Evolutionary conservation across 1,140 invertebrate genomes (phyloP).

Genomic region (Pogonognathellus flavescens): DNA sequence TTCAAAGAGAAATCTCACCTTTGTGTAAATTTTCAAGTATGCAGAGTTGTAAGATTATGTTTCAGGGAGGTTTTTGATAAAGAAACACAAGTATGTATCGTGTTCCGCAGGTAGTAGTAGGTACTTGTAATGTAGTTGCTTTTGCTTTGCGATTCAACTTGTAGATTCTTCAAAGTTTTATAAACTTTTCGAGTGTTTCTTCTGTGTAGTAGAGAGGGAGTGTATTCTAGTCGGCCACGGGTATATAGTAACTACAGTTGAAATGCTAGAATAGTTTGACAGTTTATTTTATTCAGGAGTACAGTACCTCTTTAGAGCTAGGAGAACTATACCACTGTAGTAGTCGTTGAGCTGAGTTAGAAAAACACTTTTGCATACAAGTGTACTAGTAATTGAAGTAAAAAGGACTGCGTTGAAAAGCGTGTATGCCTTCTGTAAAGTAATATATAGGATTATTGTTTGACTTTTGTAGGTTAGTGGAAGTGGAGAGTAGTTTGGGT

Average conservation of each 20-base stretch:
- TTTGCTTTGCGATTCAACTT: conserved; percentile 3
- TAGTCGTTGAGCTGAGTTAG: neutral
- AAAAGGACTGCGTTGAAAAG: neutral
- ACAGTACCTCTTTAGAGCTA: no score
- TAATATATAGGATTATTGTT: neutral
- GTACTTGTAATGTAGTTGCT: neutral
- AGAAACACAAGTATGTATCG: neutral
- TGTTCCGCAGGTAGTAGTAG: neutral
- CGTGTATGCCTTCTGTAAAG: neutral
- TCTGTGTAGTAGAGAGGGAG: neutral
- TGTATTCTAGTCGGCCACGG: neutral
- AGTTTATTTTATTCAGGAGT: conserved; percentile 5
- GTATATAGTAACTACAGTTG: neutral
- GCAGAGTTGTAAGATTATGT: conserved; percentile 25
- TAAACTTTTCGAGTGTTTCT: conserved; percentile 33
- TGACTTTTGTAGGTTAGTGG: neutral
- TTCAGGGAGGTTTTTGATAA: neutral
- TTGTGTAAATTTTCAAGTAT: conserved; percentile 13
- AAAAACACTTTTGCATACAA: conserved; percentile 30
- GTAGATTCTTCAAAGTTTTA: conserved; percentile 41
- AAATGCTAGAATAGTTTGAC: neutral
- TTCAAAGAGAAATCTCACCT: conserved; percentile 27
- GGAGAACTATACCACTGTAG: neutral
- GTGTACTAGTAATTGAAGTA: conserved; percentile 11
- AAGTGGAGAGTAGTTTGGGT: neutral